phyloP scores from a whole-genome alignment of 1,140 invertebrate genomes.

The Drosophila rhopaloa region DNA sequence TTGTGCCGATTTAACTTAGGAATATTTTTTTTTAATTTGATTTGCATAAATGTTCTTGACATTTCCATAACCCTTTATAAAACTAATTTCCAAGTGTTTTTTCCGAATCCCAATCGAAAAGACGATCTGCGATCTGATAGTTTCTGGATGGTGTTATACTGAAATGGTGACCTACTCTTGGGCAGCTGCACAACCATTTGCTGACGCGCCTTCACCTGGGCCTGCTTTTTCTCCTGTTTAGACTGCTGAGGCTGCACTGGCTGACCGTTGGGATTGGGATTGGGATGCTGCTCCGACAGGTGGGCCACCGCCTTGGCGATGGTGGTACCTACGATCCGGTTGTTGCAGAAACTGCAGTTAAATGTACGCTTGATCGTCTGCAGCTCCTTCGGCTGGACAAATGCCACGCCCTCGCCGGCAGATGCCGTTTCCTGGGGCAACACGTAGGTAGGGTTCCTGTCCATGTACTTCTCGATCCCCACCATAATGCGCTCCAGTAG shows the following conservation, averaged over 20 bases:
- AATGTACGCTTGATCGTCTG: slow-evolving; percentile 63
- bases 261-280: slow-evolving; percentile 44
- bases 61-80: too few relatives aligned
- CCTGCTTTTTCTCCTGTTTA: slow-evolving; percentile 44
- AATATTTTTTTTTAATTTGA: too few relatives aligned
- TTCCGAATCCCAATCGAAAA: too few relatives aligned
- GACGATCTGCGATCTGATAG: too few relatives aligned
- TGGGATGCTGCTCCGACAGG: slow-evolving; percentile 61
- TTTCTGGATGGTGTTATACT: too few relatives aligned
- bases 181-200: slow-evolving; percentile 48
- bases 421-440: slow-evolving; percentile 23
- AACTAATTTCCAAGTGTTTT: too few relatives aligned
- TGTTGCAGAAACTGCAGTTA: slow-evolving; percentile 54
- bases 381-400: slow-evolving; percentile 56
- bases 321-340: slow-evolving; percentile 61
- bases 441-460: slow-evolving; percentile 58
- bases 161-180: slow-evolving; percentile 56
- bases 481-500: slow-evolving; percentile 60
- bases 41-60: too few relatives aligned
- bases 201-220: slow-evolving; percentile 49
- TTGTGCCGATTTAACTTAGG: too few relatives aligned
- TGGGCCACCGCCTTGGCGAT: slow-evolving; percentile 64
- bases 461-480: slow-evolving; percentile 68
- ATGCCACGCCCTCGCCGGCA: slow-evolving; percentile 22
- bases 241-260: slow-evolving; percentile 13